Evolutionary conservation across 2,888 invertebrate genomes (phyloP).

Genomic region (Thera obeliscata): DNA sequence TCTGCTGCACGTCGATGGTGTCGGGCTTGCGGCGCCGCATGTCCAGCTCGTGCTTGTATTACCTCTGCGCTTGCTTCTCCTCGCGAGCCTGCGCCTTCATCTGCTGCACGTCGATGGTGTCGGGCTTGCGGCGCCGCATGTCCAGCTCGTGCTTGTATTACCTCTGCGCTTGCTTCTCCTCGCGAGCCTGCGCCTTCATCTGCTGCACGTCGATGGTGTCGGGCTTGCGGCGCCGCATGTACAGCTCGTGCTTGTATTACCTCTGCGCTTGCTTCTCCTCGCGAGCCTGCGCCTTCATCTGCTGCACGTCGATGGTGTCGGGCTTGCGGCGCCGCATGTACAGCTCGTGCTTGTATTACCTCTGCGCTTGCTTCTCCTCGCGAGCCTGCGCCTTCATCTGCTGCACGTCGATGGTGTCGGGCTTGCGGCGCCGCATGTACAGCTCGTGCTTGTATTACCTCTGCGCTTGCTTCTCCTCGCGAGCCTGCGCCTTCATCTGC

Average conservation of each 20-base stretch:
- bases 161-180: constrained; percentile 98
- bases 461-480: constrained; percentile 98
- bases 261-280: no score
- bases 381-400: constrained; percentile 99
- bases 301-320: no score
- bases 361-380: constrained; percentile 98
- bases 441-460: constrained; percentile 98
- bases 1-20: constrained; percentile 99
- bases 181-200: constrained; percentile 99
- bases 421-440: constrained; percentile 99
- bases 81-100: constrained; percentile 99
- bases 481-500: constrained; percentile 99
- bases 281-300: no score
- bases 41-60: constrained; percentile 99
- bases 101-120: constrained; percentile 99
- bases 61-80: no score
- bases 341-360: no score
- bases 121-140: constrained; percentile 99
- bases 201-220: constrained; percentile 99
- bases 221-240: constrained; percentile 99
- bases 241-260: constrained; percentile 98
- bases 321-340: no score
- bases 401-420: constrained; percentile 99
- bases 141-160: constrained; percentile 99
- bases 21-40: constrained; percentile 99